A percentile compares a stretch with the other conserved stretches of the same genome.
phyloP scores from a whole-genome alignment of 2,888 invertebrate species.

The Muschampia plurimacula region DNA sequence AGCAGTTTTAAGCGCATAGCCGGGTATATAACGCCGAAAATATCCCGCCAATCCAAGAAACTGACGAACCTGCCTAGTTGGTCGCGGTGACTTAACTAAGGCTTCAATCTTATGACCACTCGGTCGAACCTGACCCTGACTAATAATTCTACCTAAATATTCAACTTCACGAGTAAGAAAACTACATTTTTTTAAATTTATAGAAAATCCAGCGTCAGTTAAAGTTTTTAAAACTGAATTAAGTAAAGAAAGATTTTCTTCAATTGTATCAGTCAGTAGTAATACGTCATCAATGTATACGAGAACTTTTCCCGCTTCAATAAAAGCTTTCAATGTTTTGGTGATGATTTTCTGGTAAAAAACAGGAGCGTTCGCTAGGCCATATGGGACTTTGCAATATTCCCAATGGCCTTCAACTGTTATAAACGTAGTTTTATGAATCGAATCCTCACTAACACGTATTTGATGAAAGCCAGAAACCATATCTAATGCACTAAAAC shows the following conservation, averaged over 20 bases:
- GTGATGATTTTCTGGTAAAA: slow-evolving; percentile 46
- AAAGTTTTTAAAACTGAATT: slow-evolving; percentile 43
- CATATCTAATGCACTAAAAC: too few species aligned
- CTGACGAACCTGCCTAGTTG: not conserved
- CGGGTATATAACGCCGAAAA: not conserved
- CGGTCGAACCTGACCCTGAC: not conserved
- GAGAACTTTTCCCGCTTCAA: not conserved
- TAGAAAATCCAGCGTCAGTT: slow-evolving; percentile 45
- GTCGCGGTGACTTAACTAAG: not conserved
- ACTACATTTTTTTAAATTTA: slow-evolving; percentile 45
- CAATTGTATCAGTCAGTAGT: not conserved
- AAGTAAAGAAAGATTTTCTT: not conserved
- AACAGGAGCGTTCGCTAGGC: slow-evolving; percentile 44
- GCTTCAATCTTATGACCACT: not conserved
- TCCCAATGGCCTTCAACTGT: slow-evolving; percentile 50
- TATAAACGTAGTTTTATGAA: slow-evolving; percentile 13
- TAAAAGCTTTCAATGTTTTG: not conserved
- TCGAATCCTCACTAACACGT: not conserved
- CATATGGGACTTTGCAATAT: slow-evolving; percentile 50
- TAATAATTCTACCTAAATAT: slow-evolving; percentile 43
- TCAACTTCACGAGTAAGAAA: slow-evolving; percentile 45
- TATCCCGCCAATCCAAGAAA: not conserved
- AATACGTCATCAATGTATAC: not conserved
- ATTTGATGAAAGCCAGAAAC: too few species aligned
- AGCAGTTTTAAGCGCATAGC: not conserved